A percentile compares a stretch with the other conserved stretches of the same genome.
These are phyloP conservation scores for Peromyscus melanophrys DNA, from an alignment of 2,797 vertebrate genomes.

Conservation along the genomic window DNA sequence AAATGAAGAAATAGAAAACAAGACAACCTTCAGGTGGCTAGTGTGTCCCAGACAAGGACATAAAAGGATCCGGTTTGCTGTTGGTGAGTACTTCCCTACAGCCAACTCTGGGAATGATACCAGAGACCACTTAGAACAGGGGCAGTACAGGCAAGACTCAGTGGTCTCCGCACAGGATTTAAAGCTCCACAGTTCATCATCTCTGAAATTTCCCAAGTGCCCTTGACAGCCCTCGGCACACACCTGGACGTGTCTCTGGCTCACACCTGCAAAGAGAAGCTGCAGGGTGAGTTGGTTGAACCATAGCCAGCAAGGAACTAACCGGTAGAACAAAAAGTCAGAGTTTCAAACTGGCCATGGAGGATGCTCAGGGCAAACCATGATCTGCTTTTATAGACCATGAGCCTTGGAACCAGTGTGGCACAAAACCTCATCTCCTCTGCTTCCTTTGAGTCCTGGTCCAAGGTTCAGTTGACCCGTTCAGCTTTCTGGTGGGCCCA, in stretches of 20 bases:
- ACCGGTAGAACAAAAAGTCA: neutral
- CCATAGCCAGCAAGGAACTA: neutral
- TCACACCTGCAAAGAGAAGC: constrained; percentile 66
- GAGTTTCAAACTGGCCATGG: neutral
- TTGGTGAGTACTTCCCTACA: neutral
- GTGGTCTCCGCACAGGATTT: neutral
- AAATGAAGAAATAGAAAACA: neutral
- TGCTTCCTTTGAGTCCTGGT: neutral
- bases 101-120: neutral
- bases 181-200: neutral
- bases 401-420: neutral
- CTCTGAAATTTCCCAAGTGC: neutral
- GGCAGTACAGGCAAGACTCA: neutral
- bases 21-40: neutral
- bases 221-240: neutral
- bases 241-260: neutral
- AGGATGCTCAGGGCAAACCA: neutral
- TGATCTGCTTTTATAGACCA: too few species aligned
- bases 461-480: neutral
- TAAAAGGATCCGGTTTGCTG: neutral
- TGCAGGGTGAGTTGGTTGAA: neutral
- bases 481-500: neutral
- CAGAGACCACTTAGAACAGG: neutral
- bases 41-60: neutral
- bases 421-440: neutral